Conservation (phyloP, 2,797 vertebrate genomes). For the Prunella strophiata region DNA sequence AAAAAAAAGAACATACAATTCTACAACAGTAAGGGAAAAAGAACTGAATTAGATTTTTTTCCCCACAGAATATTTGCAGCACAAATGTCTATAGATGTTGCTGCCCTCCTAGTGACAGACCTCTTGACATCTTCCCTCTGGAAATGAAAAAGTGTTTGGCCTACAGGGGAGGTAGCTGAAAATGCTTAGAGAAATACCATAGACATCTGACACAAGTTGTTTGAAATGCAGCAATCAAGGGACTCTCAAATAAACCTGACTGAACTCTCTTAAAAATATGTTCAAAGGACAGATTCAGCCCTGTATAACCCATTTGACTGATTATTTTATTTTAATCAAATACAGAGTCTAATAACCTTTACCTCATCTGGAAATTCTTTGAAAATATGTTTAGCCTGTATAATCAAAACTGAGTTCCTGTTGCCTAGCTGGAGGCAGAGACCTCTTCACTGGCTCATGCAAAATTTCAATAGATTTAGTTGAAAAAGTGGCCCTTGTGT, state of each 20-base stretch:
- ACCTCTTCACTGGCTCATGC: neutral
- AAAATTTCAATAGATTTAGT: neutral
- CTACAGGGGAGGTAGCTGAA: neutral
- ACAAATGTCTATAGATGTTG: neutral
- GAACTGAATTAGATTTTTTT: neutral
- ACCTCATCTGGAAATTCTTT: neutral
- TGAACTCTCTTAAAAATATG: neutral
- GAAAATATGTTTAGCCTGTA: neutral
- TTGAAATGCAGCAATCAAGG: neutral
- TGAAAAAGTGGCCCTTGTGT: neutral
- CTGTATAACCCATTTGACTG: neutral
- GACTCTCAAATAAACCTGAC: neutral
- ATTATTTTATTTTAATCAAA: neutral
- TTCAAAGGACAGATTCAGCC: neutral
- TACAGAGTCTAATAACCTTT: neutral
- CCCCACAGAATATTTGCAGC: neutral
- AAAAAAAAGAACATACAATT: neutral
- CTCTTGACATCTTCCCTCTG: neutral
- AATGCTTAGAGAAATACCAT: neutral
- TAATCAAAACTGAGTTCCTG: neutral
- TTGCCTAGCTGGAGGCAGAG: neutral
- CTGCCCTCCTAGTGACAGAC: neutral
- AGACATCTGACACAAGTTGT: neutral
- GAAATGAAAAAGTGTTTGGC: neutral
- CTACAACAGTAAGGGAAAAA: neutral